Evolutionary conservation across 2,113 vertebrate species (phyloP).

Genomic region (Axis porcinus): DNA sequence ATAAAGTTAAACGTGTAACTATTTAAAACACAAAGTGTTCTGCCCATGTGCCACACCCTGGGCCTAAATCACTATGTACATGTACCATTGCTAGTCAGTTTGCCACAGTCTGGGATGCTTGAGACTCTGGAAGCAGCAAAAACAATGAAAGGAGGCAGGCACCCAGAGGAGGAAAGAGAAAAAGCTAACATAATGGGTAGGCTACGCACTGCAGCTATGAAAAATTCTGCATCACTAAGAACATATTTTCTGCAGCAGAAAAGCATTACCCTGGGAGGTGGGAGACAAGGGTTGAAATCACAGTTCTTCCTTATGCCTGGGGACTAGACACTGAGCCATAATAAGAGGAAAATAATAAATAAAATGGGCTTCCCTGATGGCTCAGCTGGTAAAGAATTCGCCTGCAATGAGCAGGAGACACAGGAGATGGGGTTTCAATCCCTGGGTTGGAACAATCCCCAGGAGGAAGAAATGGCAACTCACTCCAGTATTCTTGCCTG

Average conservation of each 20-base stretch:
- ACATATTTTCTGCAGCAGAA: neutral
- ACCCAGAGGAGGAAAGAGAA: neutral
- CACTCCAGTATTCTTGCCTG: neutral
- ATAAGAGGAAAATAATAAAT: neutral
- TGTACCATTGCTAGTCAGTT: accelerated
- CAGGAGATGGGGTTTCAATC: neutral
- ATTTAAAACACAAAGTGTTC: neutral
- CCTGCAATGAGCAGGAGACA: neutral
- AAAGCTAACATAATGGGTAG: accelerated
- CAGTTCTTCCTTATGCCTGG: neutral
- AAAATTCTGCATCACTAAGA: neutral
- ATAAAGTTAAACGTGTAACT: neutral
- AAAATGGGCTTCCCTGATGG: neutral
- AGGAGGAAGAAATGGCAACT: neutral
- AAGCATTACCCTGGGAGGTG: neutral
- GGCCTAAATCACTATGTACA: neutral
- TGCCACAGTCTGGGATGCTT: neutral
- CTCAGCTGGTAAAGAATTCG: neutral
- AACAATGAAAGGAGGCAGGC: neutral
- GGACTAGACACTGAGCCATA: neutral
- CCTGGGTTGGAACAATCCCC: neutral
- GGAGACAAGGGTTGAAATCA: neutral
- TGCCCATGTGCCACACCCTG: neutral
- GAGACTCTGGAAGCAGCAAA: neutral
- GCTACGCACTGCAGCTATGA: accelerated